Conservation (phyloP, 2,888 invertebrate species). For the Zaprionus lineosus region DNA sequence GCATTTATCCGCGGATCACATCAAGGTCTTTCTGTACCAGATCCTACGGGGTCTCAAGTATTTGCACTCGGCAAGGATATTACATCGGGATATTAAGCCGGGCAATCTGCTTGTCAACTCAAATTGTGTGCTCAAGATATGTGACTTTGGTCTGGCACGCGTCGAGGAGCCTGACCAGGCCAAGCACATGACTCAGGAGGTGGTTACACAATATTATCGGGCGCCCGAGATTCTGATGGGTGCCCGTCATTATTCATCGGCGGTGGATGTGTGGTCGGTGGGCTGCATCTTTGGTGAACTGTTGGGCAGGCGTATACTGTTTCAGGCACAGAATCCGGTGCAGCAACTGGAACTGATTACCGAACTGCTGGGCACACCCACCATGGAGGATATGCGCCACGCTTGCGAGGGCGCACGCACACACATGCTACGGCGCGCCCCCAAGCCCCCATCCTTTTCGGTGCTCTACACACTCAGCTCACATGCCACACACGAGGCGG, state of each 20-base stretch:
- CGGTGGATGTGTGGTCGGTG: conserved; percentile 99
- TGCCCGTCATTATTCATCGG: conserved; percentile 96
- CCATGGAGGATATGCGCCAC: conserved; percentile 96
- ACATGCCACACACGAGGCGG: conserved; percentile 98
- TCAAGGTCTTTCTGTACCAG: conserved; percentile 99
- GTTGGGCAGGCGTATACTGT: conserved; percentile 96
- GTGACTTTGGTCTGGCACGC: conserved; percentile 99
- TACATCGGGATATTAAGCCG: conserved; percentile 99
- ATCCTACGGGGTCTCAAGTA: conserved; percentile 99
- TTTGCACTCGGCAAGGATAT: conserved; percentile 98
- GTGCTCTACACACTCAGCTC: conserved; percentile 95
- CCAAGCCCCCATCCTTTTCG: conserved; percentile 93
- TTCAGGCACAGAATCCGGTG: conserved; percentile 98
- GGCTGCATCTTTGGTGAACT: conserved; percentile 99
- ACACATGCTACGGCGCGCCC: conserved; percentile 94
- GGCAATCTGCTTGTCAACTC: conserved; percentile 99
- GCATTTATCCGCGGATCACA: conserved; percentile 99
- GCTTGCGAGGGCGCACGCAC: conserved; percentile 97
- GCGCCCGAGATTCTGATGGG: conserved; percentile 99
- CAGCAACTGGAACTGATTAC: conserved; percentile 99
- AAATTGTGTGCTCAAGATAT: conserved; percentile 99
- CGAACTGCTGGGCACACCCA: conserved; percentile 97
- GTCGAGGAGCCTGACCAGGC: conserved; percentile 97
- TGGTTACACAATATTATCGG: conserved; percentile 99
- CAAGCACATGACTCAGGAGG: conserved; percentile 99